These are phyloP conservation scores for Camponotus fellah DNA, from an alignment of 2,888 invertebrate genomes.

Conservation along the genomic window DNA sequence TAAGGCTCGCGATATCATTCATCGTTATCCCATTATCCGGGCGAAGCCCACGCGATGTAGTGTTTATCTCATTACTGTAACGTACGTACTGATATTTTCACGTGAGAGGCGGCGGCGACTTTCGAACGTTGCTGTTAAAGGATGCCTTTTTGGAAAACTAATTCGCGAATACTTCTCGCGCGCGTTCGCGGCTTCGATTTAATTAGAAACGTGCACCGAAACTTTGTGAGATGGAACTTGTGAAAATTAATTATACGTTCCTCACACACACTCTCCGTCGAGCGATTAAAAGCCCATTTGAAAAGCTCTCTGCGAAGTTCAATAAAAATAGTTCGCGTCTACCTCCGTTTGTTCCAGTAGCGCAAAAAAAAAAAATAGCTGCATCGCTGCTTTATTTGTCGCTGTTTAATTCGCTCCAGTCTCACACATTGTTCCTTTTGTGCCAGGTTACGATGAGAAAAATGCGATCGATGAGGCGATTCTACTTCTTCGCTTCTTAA, in stretches of 20 bases:
- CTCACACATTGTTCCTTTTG: slow-evolving; percentile 10
- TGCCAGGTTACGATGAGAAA: slow-evolving; percentile 19
- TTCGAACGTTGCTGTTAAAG: slow-evolving; percentile 21
- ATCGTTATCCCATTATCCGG: slow-evolving; percentile 20
- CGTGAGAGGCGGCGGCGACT: not conserved
- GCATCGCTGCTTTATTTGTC: slow-evolving; percentile 30
- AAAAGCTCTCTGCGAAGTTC: slow-evolving; percentile 37
- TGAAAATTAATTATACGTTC: slow-evolving; percentile 55
- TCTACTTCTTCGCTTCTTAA: not conserved
- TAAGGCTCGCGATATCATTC: not conserved
- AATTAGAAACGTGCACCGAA: slow-evolving; percentile 51
- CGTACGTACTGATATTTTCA: not conserved
- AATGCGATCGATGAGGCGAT: not conserved
- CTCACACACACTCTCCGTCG: slow-evolving; percentile 11
- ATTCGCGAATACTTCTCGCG: slow-evolving; percentile 48
- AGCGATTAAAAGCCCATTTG: slow-evolving; percentile 51
- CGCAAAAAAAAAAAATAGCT: not conserved
- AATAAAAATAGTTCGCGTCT: slow-evolving; percentile 50
- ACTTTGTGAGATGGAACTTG: slow-evolving; percentile 52
- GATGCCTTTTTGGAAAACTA: slow-evolving; percentile 38
- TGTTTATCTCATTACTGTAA: slow-evolving; percentile 6
- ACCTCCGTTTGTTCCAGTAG: slow-evolving; percentile 35
- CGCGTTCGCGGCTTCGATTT: slow-evolving; percentile 33
- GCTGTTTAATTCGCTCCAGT: slow-evolving; percentile 34
- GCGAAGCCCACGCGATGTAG: not conserved